Percentiles rank a stretch among this genome's conserved stretches.
Conservation (phyloP, 2,113 vertebrate genomes). For the Ptyas mucosa region DNA sequence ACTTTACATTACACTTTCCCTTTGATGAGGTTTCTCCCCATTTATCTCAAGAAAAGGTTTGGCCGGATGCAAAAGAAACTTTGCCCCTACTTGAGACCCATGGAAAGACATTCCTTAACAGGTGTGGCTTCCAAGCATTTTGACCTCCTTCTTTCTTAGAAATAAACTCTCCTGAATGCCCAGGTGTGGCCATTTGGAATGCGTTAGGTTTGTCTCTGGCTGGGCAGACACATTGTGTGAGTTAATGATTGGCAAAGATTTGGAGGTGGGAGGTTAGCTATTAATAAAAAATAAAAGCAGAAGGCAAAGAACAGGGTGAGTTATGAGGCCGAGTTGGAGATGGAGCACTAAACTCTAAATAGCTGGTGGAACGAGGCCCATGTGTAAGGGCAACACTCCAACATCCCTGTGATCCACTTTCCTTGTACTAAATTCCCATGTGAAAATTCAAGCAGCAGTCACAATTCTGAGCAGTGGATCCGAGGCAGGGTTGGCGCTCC, state of each 20-base stretch:
- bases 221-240: background rate
- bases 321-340: background rate
- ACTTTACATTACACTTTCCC: background rate
- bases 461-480: background rate
- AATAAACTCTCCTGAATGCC: background rate
- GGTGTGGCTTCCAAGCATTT: background rate
- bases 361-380: background rate
- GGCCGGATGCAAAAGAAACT: background rate
- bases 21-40: background rate
- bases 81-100: background rate
- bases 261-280: background rate
- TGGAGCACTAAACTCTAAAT: background rate
- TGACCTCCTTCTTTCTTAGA: background rate
- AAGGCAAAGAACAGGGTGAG: background rate
- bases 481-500: background rate
- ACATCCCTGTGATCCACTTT: background rate
- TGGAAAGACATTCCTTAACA: background rate
- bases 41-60: background rate
- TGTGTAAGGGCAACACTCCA: background rate
- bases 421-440: background rate
- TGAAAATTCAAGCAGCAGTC: background rate
- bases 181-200: slow-evolving; percentile 8
- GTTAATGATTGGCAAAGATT: slow-evolving; percentile 22
- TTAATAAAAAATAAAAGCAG: background rate
- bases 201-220: background rate